phyloP scores from a whole-genome alignment of 2,113 vertebrate genomes.

The Pelmatolapia mariae region DNA sequence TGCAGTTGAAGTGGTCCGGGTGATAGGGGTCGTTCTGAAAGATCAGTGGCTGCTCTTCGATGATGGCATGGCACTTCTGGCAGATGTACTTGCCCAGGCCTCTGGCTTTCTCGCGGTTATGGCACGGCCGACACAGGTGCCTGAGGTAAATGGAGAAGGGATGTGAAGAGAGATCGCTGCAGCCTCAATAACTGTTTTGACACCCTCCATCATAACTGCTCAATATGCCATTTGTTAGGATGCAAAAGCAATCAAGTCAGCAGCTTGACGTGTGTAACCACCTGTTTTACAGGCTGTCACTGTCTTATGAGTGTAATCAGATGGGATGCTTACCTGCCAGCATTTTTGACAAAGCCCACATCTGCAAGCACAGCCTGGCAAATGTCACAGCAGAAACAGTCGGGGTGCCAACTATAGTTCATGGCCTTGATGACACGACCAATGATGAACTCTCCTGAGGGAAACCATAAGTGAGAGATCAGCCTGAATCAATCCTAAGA shows the following conservation, averaged over 20 bases:
- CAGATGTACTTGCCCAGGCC: slow-evolving; percentile 97
- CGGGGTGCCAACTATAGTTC: slow-evolving; percentile 99
- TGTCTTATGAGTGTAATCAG: slow-evolving; percentile 11
- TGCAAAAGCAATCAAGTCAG: background rate
- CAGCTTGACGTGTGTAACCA: background rate
- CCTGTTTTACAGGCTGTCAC: background rate
- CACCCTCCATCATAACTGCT: background rate
- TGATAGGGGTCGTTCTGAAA: slow-evolving; percentile 99
- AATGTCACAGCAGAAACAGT: slow-evolving; percentile 96
- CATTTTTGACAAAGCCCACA: slow-evolving; percentile 98
- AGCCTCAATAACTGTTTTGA: background rate
- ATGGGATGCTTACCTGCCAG: slow-evolving; percentile 82
- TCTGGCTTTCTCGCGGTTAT: slow-evolving; percentile 95
- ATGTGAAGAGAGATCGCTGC: background rate
- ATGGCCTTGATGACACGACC: slow-evolving; percentile 99
- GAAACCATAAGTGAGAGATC: slow-evolving; percentile 14
- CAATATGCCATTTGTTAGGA: background rate
- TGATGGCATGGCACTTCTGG: slow-evolving; percentile 98
- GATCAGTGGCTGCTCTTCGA: slow-evolving; percentile 93
- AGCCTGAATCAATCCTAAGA: background rate
- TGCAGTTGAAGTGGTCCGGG: slow-evolving; percentile 98
- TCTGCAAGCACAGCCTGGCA: slow-evolving; percentile 91
- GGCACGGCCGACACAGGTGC: slow-evolving; percentile 94
- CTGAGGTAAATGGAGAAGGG: slow-evolving; percentile 53
- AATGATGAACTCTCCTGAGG: slow-evolving; percentile 95